These are phyloP conservation scores for Limnephilus auricula DNA, from an alignment of 2,888 invertebrate species.

Conservation along the genomic window DNA sequence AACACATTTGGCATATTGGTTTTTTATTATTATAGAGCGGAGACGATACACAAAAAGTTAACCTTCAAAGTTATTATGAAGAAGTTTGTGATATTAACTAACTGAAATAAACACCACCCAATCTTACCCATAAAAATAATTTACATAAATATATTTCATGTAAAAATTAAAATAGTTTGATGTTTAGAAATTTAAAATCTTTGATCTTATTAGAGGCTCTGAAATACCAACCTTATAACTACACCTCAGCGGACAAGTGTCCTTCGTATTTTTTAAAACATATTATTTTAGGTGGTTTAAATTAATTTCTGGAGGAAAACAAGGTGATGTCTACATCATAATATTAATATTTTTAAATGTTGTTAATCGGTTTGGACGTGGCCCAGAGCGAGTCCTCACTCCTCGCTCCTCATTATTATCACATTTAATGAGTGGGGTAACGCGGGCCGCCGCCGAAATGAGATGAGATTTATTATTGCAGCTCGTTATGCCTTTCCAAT, in stretches of 20 bases:
- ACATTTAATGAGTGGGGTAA: constrained; percentile 41
- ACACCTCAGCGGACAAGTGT: not conserved
- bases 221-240: not conserved
- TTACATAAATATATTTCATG: too few relatives aligned
- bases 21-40: too few relatives aligned
- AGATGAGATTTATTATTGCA: constrained; percentile 31
- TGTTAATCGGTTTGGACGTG: constrained; percentile 32
- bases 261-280: not conserved
- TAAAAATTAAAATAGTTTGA: too few relatives aligned
- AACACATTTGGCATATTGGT: too few relatives aligned
- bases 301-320: not conserved
- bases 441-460: constrained; percentile 6
- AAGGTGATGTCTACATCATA: not conserved
- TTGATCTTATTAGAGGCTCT: too few relatives aligned
- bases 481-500: not conserved
- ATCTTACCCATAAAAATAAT: too few relatives aligned
- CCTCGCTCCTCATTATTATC: constrained; percentile 25
- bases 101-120: too few relatives aligned
- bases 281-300: not conserved
- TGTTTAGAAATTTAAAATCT: too few relatives aligned
- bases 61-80: too few relatives aligned
- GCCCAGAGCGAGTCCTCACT: constrained; percentile 29
- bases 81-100: too few relatives aligned
- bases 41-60: too few relatives aligned
- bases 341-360: constrained; percentile 21